Evolutionary conservation across 2,888 invertebrate species (phyloP).

Genomic region (Drosophila lacicola): DNA sequence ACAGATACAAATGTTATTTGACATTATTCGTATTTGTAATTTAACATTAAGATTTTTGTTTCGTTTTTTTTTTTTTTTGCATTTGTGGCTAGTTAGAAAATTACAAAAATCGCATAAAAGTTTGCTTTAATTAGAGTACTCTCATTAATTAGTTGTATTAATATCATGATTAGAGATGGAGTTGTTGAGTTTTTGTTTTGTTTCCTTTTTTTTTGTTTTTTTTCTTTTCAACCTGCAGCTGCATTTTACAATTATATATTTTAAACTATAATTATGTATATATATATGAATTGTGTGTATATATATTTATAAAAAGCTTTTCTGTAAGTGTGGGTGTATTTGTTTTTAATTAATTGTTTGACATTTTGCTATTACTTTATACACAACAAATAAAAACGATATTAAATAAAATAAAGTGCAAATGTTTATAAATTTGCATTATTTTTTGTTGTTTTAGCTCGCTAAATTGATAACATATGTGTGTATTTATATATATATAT

Average conservation of each 20-base stretch:
- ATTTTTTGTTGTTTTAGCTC: conserved; percentile 13
- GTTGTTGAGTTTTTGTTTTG: conserved; percentile 10
- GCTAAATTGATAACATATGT: conserved; percentile 19
- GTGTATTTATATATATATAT: conserved; percentile 3
- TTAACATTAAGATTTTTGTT: not conserved
- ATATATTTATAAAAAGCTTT: conserved; percentile 76
- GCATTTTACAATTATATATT: conserved; percentile 49
- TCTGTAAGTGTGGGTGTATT: conserved; percentile 62
- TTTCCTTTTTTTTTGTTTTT: not conserved
- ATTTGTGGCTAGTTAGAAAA: conserved; percentile 63
- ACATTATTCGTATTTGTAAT: not conserved
- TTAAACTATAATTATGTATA: conserved; percentile 46
- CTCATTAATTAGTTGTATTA: conserved; percentile 11
- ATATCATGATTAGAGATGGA: conserved; percentile 34
- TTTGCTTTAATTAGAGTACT: conserved; percentile 29
- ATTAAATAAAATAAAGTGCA: conserved; percentile 19
- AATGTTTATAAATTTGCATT: conserved; percentile 20
- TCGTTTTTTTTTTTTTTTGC: conserved; percentile 20
- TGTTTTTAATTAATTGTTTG: conserved; percentile 34
- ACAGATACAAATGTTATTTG: conserved; percentile 20
- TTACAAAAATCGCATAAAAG: conserved; percentile 66
- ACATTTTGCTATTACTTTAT: conserved; percentile 71
- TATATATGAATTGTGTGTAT: conserved; percentile 41
- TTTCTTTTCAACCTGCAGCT: conserved; percentile 31
- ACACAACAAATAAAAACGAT: conserved; percentile 27